Conservation (phyloP, 2,888 invertebrate species). For the Patella ulyssiponensis region DNA sequence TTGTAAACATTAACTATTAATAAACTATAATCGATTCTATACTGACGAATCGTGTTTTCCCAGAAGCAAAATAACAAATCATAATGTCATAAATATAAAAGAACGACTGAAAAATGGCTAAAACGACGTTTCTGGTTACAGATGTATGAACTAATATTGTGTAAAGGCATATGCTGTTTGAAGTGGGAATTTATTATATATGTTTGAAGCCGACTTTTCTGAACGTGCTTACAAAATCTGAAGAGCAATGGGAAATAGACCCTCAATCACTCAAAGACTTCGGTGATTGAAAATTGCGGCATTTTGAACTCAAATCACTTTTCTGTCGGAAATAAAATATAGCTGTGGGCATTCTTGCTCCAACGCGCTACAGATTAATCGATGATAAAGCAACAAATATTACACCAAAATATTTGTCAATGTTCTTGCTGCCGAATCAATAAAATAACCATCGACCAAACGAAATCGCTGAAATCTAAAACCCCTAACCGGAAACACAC, state of each 20-base stretch:
- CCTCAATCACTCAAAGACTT: constrained; percentile 3
- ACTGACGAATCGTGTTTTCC: no score
- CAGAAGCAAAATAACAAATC: no score
- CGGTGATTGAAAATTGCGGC: constrained; percentile 20
- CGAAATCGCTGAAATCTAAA: constrained; percentile 36
- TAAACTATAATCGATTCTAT: no score
- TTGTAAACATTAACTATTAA: no score
- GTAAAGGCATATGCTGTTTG: no score
- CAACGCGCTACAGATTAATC: constrained; percentile 19
- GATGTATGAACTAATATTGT: no score
- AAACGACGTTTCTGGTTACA: no score
- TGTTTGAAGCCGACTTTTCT: no score
- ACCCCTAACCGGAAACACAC: constrained; percentile 34
- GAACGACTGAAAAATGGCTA: no score
- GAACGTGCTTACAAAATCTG: neutral
- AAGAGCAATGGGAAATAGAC: constrained; percentile 5
- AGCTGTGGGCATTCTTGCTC: constrained; percentile 26
- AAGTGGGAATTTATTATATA: no score
- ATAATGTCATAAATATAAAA: no score
- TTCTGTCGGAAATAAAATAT: constrained; percentile 25
- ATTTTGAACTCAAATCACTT: constrained; percentile 26
- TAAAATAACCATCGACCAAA: constrained; percentile 26
- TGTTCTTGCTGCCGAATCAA: constrained; percentile 34
- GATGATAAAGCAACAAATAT: constrained; percentile 22
- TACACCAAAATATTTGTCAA: constrained; percentile 42